phyloP scores from a whole-genome alignment of 1,140 invertebrate genomes.

The Aphis gossypii region DNA sequence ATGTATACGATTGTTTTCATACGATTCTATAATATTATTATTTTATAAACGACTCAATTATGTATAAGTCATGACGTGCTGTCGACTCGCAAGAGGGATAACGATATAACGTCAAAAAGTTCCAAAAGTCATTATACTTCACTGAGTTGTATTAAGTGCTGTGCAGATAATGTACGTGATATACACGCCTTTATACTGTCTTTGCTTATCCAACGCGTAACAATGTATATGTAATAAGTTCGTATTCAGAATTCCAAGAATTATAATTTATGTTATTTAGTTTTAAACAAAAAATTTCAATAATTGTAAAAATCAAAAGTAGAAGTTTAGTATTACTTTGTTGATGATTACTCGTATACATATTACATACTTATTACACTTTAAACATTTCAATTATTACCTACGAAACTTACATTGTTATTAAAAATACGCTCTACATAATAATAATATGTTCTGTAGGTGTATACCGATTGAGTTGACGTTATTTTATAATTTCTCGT shows the following conservation, averaged over 20 bases:
- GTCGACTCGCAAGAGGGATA: not conserved
- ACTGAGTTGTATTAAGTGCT: not conserved
- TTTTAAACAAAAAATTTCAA: not conserved
- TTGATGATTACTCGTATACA: too few relatives aligned
- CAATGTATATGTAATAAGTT: not conserved
- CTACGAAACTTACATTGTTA: too few relatives aligned
- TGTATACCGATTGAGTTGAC: too few relatives aligned
- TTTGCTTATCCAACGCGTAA: not conserved
- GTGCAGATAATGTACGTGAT: not conserved
- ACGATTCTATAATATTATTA: not conserved
- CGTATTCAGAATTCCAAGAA: not conserved
- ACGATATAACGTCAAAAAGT: not conserved
- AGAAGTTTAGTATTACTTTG: too few relatives aligned
- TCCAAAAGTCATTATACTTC: not conserved
- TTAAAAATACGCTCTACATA: too few relatives aligned
- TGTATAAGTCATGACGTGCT: not conserved
- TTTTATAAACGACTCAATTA: not conserved
- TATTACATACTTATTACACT: too few relatives aligned
- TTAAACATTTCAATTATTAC: too few relatives aligned
- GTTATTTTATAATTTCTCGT: not conserved
- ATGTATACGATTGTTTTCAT: not conserved
- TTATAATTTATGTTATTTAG: not conserved
- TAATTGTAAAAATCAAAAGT: not conserved
- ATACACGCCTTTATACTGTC: not conserved
- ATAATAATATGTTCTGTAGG: too few relatives aligned